Evolutionary conservation across 2,888 invertebrate genomes (phyloP).

Genomic region (Lasioglossum oenotherae): DNA sequence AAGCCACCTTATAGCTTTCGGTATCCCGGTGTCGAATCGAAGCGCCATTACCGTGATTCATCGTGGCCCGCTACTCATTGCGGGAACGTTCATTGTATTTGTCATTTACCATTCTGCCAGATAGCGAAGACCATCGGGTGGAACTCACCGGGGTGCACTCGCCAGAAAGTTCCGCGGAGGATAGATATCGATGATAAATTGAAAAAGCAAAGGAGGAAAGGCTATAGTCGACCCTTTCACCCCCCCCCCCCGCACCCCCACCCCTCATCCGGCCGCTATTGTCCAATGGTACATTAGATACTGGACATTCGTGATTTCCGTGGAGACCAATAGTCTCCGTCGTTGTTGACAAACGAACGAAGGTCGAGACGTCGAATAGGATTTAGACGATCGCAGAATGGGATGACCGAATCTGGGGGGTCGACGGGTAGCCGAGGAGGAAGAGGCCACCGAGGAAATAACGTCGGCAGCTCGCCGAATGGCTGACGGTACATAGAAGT

Average conservation of each 20-base stretch:
- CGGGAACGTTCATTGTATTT: not conserved
- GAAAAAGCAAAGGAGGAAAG: not conserved
- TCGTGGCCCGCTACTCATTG: not conserved
- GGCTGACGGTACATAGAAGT: slow-evolving; percentile 71
- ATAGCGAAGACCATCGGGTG: not conserved
- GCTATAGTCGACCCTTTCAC: not conserved
- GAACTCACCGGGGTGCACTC: slow-evolving; percentile 14
- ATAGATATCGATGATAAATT: slow-evolving; percentile 52
- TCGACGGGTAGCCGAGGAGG: slow-evolving; percentile 37
- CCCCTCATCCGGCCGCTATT: not conserved
- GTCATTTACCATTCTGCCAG: slow-evolving; percentile 21
- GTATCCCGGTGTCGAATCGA: slow-evolving; percentile 5
- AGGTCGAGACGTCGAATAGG: slow-evolving; percentile 71
- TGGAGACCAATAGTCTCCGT: slow-evolving; percentile 68
- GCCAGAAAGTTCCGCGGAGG: not conserved
- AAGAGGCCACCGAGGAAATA: slow-evolving; percentile 71
- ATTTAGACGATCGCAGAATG: slow-evolving; percentile 71
- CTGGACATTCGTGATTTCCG: slow-evolving; percentile 69
- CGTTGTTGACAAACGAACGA: slow-evolving; percentile 70
- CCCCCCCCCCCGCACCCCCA: not conserved
- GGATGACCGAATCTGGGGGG: slow-evolving; percentile 45
- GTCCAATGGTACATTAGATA: slow-evolving; percentile 62
- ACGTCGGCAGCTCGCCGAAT: slow-evolving; percentile 71
- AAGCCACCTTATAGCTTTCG: slow-evolving; percentile 8
- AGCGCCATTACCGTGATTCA: slow-evolving; percentile 1